Evolutionary conservation across 1,140 invertebrate genomes (phyloP).

Genomic region (Atopsyche davidsoni): DNA sequence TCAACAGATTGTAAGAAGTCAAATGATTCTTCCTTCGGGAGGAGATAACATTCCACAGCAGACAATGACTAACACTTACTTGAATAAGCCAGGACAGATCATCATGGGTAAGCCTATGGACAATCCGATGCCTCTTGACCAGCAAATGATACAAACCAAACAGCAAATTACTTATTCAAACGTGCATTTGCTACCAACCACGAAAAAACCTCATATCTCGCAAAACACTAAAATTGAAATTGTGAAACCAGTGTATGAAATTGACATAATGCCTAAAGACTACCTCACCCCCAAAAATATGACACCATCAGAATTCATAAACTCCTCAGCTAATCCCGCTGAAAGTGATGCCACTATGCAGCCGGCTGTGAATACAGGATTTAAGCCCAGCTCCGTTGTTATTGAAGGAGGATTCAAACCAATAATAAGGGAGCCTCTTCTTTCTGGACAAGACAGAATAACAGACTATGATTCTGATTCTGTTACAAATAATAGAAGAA

Average conservation of each 20-base stretch:
- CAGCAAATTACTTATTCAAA: conserved; percentile 31
- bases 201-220: conserved; percentile 25
- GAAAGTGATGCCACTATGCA: conserved; percentile 32
- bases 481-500: conserved; percentile 43
- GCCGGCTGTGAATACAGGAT: conserved; percentile 64
- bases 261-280: conserved; percentile 27
- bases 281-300: conserved; percentile 33
- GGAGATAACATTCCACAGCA: conserved; percentile 35
- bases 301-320: conserved; percentile 49
- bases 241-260: conserved; percentile 28
- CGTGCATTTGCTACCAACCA: conserved; percentile 27
- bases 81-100: conserved; percentile 43
- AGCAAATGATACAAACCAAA: conserved; percentile 41
- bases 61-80: conserved; percentile 34
- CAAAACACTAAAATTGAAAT: conserved; percentile 19
- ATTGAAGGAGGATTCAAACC: conserved; percentile 79
- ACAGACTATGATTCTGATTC: conserved; percentile 44
- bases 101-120: conserved; percentile 48
- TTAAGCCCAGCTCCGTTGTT: conserved; percentile 70
- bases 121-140: conserved; percentile 42
- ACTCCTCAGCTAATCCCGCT: conserved; percentile 37
- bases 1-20: conserved; percentile 45
- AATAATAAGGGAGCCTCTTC: conserved; percentile 58
- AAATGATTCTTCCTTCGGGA: conserved; percentile 41
- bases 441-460: conserved; percentile 49